Evolutionary conservation across 2,113 vertebrate genomes (phyloP).

Genomic region (Pachyramphus minor): DNA sequence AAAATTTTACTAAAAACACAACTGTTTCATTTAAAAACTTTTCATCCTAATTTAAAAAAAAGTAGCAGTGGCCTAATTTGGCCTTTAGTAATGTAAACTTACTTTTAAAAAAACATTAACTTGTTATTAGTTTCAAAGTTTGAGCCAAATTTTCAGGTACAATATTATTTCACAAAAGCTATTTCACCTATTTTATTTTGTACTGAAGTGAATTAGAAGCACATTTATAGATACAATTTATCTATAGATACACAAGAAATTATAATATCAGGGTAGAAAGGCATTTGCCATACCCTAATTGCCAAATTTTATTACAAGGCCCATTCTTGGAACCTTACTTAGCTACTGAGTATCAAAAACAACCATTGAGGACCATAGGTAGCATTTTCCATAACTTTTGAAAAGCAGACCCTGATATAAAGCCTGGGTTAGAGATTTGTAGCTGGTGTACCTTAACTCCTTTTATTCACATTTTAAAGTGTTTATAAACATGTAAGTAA

Average conservation of each 20-base stretch:
- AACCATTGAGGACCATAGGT: accelerated
- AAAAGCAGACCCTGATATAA: background rate
- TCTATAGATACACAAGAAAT: background rate
- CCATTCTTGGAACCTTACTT: background rate
- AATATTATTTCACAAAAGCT: background rate
- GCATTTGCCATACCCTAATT: background rate
- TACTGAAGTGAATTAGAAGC: background rate
- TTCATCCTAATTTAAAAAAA: background rate
- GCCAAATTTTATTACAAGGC: background rate
- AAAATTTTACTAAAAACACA: background rate
- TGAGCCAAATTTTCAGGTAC: background rate
- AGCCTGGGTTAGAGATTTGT: background rate
- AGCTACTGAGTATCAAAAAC: background rate
- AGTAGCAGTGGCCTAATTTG: background rate
- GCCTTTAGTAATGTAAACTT: background rate
- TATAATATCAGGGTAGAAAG: background rate
- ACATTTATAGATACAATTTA: background rate
- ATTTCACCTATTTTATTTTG: background rate
- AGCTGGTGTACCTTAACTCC: background rate
- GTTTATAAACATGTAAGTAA: background rate
- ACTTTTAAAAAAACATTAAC: background rate
- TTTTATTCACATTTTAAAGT: background rate
- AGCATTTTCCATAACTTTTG: background rate
- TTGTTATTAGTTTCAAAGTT: background rate
- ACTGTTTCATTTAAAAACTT: background rate